Base-by-base conservation (phyloP, 2,888 invertebrate species). In the Molanna angustata region DNA sequence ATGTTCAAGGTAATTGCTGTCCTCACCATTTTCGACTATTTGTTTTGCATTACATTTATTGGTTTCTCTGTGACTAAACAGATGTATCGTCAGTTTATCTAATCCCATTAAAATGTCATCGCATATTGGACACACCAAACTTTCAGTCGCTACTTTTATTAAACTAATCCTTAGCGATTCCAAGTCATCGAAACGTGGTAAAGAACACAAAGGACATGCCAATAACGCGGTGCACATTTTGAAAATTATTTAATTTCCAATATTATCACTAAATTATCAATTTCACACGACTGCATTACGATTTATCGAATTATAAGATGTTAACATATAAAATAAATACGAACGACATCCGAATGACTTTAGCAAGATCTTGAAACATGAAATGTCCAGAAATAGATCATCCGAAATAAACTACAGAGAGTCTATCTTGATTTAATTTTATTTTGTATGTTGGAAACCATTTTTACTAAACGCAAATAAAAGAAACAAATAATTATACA, bases 51-150 rank as follows among this genome's bases (percentile, higher is more conserved):
- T 53, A 61, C 60, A 51, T 20, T 63, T 60, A 48, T 62, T 66
- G 52, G 79, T 65, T 60, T 72, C 71, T 3, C 83, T 80, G 66
- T 90, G 90, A 54, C 84, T 84, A 65, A 90, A 90, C 60, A 91
- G 74, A 69, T 91, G 90, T 64, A 90, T 88, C 1, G 90, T 90
- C 45, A 90, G 73, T 72, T 90, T 90, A 68, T 90, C 90, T 59
- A 91, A 76, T 1, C 90, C 90, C 58, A 81, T 71, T 16, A 90
- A 74, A 61, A 83, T 74, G 64, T 90, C 88, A 63, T 83, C 80
- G 66, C 91, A 91, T 56, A 90, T 82, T 11, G 90, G 90, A 66
- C 91, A 91, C 48, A 79, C 67, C 61, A 90, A 73, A 57, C 84
- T 85, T 57, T 87, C 83, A 42, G 87, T 88, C 13, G 90, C 86